These are phyloP conservation scores for Phodopus roborovskii DNA, from an alignment of 2,113 vertebrate genomes.

Conservation along the genomic window DNA sequence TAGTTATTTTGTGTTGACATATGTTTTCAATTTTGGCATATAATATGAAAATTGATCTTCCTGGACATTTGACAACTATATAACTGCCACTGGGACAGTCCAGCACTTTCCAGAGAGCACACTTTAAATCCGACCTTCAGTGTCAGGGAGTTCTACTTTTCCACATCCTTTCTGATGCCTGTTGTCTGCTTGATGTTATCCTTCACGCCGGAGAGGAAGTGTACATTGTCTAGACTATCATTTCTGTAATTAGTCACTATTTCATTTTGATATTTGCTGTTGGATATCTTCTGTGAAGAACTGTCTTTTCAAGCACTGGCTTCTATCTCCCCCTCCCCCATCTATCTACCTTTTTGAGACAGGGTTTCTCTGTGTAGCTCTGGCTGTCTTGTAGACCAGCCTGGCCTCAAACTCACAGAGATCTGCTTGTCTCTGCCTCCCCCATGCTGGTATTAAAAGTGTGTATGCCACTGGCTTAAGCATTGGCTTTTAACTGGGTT, in stretches of 20 bases:
- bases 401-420: neutral
- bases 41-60: neutral
- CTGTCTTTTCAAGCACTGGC: neutral
- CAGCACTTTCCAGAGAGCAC: neutral
- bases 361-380: neutral
- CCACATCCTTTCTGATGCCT: neutral
- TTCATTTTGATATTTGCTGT: neutral
- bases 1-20: neutral
- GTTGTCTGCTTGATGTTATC: neutral
- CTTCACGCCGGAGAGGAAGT: neutral
- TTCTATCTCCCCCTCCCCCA: neutral
- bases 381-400: neutral
- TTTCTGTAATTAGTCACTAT: conserved; percentile 13
- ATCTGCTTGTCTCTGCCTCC: neutral
- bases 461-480: neutral
- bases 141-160: neutral
- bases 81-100: neutral
- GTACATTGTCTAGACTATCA: neutral
- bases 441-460: neutral
- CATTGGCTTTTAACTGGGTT: neutral
- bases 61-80: neutral
- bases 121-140: neutral
- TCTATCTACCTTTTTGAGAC: neutral
- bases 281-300: conserved; percentile 21
- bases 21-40: neutral